Percentiles rank a stretch among this genome's conserved stretches.
These are phyloP conservation scores for Cheilosia impressa DNA, from an alignment of 2,888 invertebrate species.

Conservation along the genomic window DNA sequence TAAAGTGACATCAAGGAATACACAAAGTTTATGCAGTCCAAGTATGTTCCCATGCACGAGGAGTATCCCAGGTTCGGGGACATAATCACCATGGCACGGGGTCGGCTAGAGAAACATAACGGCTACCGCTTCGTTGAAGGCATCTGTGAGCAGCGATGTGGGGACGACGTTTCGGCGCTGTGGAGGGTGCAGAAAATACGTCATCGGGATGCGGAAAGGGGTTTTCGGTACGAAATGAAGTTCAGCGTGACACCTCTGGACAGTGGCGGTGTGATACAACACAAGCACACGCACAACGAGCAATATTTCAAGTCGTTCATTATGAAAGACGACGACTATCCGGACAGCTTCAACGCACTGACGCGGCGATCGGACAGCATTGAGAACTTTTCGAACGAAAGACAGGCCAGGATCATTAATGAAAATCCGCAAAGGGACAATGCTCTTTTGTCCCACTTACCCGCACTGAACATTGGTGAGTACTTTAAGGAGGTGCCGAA, in stretches of 20 bases:
- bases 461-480: constrained; percentile 81
- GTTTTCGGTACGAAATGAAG: constrained; percentile 87
- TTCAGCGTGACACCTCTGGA: constrained; percentile 86
- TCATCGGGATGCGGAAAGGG: constrained; percentile 85
- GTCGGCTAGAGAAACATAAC: constrained; percentile 85
- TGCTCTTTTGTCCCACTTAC: constrained; percentile 2
- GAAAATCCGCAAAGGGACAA: constrained; percentile 30
- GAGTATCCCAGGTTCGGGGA: constrained; percentile 85
- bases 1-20: constrained; percentile 79
- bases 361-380: constrained; percentile 45
- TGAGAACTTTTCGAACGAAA: constrained; percentile 70
- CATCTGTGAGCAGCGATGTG: constrained; percentile 76
- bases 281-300: constrained; percentile 72
- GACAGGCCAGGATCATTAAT: constrained; percentile 71
- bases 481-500: constrained; percentile 78
- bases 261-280: constrained; percentile 83
- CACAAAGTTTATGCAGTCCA: constrained; percentile 80
- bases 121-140: constrained; percentile 85
- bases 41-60: constrained; percentile 77
- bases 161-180: constrained; percentile 85
- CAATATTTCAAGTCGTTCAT: constrained; percentile 85
- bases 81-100: constrained; percentile 87
- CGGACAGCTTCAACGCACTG: constrained; percentile 80
- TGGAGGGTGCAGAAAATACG: constrained; percentile 89
- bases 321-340: constrained; percentile 85